phyloP scores from a whole-genome alignment of 2,113 vertebrate species.

The Eulemur rufifrons region DNA sequence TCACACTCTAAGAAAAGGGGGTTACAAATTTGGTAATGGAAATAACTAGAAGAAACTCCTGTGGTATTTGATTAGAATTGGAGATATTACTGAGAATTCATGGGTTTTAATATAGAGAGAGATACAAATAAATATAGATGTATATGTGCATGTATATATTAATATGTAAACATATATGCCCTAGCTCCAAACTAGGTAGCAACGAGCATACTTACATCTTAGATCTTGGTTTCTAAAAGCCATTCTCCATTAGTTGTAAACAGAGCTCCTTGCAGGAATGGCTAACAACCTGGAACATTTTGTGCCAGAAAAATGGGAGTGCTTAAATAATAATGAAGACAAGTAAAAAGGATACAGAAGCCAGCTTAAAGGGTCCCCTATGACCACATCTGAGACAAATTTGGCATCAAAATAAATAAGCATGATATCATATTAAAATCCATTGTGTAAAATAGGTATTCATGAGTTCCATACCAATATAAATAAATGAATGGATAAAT shows the following conservation, averaged over 20 bases:
- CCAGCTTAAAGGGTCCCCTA: background rate
- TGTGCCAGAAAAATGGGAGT: background rate
- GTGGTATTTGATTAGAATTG: background rate
- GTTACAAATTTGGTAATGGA: background rate
- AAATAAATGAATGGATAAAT: background rate
- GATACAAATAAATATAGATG: background rate
- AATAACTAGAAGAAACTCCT: background rate
- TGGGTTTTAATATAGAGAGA: background rate
- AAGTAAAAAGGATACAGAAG: background rate
- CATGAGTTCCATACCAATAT: background rate
- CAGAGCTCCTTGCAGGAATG: background rate
- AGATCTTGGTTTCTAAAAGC: background rate
- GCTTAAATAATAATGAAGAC: background rate
- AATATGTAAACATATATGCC: background rate
- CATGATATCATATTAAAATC: background rate
- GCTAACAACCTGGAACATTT: background rate
- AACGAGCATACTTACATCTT: background rate
- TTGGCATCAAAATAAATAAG: background rate
- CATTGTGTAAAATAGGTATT: background rate
- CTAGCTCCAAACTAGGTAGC: background rate
- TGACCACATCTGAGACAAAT: background rate
- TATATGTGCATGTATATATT: background rate
- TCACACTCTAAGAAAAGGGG: background rate
- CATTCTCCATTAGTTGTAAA: background rate
- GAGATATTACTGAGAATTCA: background rate